Conservation (phyloP, 2,113 vertebrate genomes). For the Emydura subglobosa region DNA sequence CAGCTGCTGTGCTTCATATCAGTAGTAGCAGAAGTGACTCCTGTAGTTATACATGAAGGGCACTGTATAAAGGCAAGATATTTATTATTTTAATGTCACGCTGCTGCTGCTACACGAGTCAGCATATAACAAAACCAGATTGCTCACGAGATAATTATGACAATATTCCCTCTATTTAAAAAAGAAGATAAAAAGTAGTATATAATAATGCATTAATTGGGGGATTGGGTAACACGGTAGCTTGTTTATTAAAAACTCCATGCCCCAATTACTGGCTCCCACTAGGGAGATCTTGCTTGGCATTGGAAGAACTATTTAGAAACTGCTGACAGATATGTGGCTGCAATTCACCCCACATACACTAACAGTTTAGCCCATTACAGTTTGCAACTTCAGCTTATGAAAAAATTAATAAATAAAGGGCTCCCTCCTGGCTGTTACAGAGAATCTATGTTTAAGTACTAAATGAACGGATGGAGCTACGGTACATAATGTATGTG, state of each 20-base stretch:
- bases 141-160: neutral
- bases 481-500: conserved; percentile 4
- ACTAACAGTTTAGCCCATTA: neutral
- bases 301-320: conserved; percentile 5
- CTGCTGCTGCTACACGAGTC: neutral
- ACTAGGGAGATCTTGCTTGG: neutral
- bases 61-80: no score
- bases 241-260: neutral
- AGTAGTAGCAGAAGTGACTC: no score
- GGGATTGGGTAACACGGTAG: neutral
- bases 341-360: neutral
- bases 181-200: neutral
- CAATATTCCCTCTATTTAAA: neutral
- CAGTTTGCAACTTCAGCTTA: neutral
- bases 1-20: no score
- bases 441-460: conserved; percentile 31
- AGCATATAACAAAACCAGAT: neutral
- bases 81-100: no score
- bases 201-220: neutral
- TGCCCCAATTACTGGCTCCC: conserved; percentile 1
- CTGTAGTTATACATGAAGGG: no score
- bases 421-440: neutral
- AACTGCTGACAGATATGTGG: neutral
- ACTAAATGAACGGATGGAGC: conserved; percentile 37
- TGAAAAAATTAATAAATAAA: neutral